phyloP scores from a whole-genome alignment of 2,113 vertebrate genomes.

The Cercopithecus mona region DNA sequence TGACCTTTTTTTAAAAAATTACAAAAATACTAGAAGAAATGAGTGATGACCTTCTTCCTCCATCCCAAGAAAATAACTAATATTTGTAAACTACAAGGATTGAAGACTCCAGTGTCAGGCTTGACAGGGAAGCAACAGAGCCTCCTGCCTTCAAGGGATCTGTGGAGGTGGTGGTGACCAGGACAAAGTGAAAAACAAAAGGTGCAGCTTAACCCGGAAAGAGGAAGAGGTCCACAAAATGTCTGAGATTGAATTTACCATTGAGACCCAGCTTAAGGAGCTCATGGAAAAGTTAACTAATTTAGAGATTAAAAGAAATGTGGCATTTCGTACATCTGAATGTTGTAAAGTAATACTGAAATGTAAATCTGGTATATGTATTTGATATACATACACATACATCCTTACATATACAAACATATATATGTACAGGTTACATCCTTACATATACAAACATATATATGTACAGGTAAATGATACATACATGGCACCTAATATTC shows the following conservation, averaged over 20 bases:
- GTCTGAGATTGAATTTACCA: neutral
- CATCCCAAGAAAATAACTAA: neutral
- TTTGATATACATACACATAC: neutral
- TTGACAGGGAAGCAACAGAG: neutral
- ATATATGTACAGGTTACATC: neutral
- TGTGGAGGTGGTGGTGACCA: neutral
- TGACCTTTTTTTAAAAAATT: neutral
- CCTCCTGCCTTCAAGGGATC: neutral
- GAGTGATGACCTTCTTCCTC: neutral
- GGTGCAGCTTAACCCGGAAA: neutral
- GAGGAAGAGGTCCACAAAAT: neutral
- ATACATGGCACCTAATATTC: neutral
- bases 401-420: neutral
- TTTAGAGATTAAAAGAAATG: neutral
- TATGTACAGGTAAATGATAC: neutral
- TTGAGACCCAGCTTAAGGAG: neutral
- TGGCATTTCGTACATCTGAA: neutral
- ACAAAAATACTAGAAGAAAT: neutral
- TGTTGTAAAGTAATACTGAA: neutral
- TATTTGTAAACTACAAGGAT: neutral
- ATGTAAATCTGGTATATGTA: neutral
- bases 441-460: neutral
- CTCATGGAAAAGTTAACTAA: neutral
- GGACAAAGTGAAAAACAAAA: neutral
- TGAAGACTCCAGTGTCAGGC: neutral